phyloP scores from a whole-genome alignment of 2,888 invertebrate species.

The Orchesellides sinensis region DNA sequence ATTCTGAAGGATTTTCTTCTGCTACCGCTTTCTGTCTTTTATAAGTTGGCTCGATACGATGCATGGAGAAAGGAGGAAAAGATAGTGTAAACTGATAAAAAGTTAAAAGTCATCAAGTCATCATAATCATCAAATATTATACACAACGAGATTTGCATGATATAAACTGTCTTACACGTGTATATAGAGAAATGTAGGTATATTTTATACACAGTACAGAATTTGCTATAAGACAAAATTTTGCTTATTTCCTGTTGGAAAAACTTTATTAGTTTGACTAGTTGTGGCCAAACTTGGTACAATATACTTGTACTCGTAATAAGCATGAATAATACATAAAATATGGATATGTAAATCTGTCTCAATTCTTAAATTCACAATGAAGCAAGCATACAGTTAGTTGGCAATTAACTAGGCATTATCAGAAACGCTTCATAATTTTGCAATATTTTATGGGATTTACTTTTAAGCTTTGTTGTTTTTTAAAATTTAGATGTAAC shows the following conservation, averaged over 20 bases:
- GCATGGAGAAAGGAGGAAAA: constrained; percentile 9
- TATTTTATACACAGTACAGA: neutral
- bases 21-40: neutral
- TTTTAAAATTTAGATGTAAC: too few relatives aligned
- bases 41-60: constrained; percentile 8
- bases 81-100: constrained; percentile 53
- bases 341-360: too few relatives aligned
- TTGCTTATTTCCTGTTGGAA: constrained; percentile 55
- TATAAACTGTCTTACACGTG: neutral
- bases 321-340: too few relatives aligned
- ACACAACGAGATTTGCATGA: constrained; percentile 35
- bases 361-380: too few relatives aligned
- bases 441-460: too few relatives aligned
- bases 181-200: neutral
- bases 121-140: constrained; percentile 47
- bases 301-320: too few relatives aligned
- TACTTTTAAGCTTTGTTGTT: too few relatives aligned
- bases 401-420: too few relatives aligned
- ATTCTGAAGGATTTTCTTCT: constrained; percentile 45
- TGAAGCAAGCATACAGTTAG: too few relatives aligned
- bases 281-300: too few relatives aligned
- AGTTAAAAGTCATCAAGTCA: constrained; percentile 58
- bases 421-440: too few relatives aligned
- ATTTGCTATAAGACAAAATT: constrained; percentile 29
- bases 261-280: constrained; percentile 28